Conservation (phyloP, 2,888 invertebrate genomes). For the Cataglyphis albicans region DNA sequence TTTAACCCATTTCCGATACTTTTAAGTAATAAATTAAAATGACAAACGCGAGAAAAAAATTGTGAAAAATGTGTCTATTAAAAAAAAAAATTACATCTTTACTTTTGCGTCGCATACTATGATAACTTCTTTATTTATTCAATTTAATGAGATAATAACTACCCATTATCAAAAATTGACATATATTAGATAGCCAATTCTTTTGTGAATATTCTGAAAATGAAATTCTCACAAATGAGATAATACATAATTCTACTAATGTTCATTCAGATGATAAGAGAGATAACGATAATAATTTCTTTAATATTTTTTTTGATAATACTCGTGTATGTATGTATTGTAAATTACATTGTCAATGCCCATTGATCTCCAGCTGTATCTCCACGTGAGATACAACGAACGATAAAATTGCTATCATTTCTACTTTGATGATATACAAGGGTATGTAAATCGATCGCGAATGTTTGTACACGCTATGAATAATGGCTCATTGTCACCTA, state of each 20-base stretch:
- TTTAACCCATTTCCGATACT: background rate
- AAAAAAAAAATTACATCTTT: background rate
- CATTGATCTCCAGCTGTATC: background rate
- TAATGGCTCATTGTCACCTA: conserved; percentile 44
- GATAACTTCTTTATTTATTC: background rate
- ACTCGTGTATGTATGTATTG: background rate
- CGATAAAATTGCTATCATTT: background rate
- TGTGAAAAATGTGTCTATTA: background rate
- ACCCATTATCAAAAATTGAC: background rate
- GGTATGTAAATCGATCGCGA: conserved; percentile 4
- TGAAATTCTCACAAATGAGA: background rate
- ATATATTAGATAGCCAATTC: background rate
- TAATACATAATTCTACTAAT: background rate
- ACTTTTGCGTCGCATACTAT: conserved; percentile 11
- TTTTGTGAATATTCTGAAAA: background rate
- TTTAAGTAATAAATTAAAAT: conserved; percentile 12
- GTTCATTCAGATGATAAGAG: background rate
- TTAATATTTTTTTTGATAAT: background rate
- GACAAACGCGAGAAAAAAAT: background rate
- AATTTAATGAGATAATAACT: background rate
- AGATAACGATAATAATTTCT: background rate
- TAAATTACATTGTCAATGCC: conserved; percentile 1
- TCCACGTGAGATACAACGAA: background rate
- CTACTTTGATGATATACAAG: background rate
- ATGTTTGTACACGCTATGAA: conserved; percentile 38